Conservation (phyloP, 2,888 invertebrate genomes). For the Dione juno region DNA sequence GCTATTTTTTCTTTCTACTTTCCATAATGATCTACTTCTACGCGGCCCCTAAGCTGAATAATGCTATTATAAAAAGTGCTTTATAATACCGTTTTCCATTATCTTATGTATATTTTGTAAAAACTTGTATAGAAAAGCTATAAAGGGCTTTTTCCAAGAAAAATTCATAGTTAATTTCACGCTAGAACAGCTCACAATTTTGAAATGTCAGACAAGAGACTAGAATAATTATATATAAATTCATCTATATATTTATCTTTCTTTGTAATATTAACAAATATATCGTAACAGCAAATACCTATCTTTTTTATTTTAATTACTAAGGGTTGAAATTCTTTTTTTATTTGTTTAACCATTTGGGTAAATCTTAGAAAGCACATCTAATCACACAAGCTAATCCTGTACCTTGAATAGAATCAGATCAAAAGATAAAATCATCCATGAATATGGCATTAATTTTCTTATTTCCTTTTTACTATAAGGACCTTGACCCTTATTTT, state of each 20-base stretch:
- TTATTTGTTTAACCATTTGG: too few relatives aligned
- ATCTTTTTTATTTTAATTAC: too few relatives aligned
- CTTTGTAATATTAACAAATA: too few relatives aligned
- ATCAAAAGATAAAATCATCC: background rate
- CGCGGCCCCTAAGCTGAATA: background rate
- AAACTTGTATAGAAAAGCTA: conserved; percentile 17
- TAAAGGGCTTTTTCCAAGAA: conserved; percentile 22
- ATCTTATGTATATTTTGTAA: conserved; percentile 19
- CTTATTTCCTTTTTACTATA: background rate
- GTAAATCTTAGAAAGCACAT: too few relatives aligned
- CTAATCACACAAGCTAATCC: too few relatives aligned
- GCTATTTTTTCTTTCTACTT: background rate
- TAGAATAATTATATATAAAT: conserved; percentile 2
- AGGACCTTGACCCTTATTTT: background rate
- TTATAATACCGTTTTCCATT: conserved; percentile 18
- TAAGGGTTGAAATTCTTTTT: too few relatives aligned
- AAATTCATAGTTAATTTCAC: conserved; percentile 34
- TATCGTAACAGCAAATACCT: too few relatives aligned
- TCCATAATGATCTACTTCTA: background rate
- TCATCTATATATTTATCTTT: background rate
- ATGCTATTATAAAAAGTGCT: background rate
- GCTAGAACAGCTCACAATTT: conserved; percentile 32
- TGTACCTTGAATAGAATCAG: too few relatives aligned
- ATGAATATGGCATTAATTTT: too few relatives aligned
- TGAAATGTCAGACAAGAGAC: background rate